Base-by-base conservation (phyloP, 2,888 invertebrate genomes). In the Philonicus albiceps region DNA sequence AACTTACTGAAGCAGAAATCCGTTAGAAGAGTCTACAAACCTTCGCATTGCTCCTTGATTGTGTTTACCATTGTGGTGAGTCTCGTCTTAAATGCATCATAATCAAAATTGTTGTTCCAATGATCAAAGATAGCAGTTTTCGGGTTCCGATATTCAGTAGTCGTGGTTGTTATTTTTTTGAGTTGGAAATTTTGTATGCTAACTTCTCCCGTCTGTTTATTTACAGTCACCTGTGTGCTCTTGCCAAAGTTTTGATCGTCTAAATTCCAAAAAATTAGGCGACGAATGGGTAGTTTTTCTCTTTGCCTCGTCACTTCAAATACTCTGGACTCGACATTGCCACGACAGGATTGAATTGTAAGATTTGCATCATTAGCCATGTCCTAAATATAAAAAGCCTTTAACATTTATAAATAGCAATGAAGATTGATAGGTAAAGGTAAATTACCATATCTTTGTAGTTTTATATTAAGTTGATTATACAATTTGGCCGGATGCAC, bases 271-370 rank as follows among this genome's bases (percentile, higher is more conserved):
- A 78, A 78, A 43, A 13, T 13, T 22, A 81, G 16, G 16, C 81
- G 27, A 5, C 81, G 49, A 30, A 53, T 11, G 53, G 43, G 43
- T 3, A 13, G n/a, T 19, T 19, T 5, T 11, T 55, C 64, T 34
- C 2, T 19, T n/a, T 19, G 8, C 4, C 19, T 34, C 1, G 34
- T 64, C 0, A 83, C 22, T 19, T 74, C 31, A 22, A 55, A 27
- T 8, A 83, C 83, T 83, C 64, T 55, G 16, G 31, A 11, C 19
- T 19, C 19, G 8, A 55, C 31, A 11, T 40, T 4, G n/a, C 31
- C 83, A 1, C 27, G 31, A 22, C 83, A 83, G 19, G 83, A 83
- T 37, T 64, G 83, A 72, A 83, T 83, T 8, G 83, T 83, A 5
- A 2, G 2, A 37, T 83, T 83, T 6, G 83, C 83, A 22, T 64